These are phyloP conservation scores for Perdita meconis DNA, from an alignment of 2,888 invertebrate genomes.

Conservation along the genomic window DNA sequence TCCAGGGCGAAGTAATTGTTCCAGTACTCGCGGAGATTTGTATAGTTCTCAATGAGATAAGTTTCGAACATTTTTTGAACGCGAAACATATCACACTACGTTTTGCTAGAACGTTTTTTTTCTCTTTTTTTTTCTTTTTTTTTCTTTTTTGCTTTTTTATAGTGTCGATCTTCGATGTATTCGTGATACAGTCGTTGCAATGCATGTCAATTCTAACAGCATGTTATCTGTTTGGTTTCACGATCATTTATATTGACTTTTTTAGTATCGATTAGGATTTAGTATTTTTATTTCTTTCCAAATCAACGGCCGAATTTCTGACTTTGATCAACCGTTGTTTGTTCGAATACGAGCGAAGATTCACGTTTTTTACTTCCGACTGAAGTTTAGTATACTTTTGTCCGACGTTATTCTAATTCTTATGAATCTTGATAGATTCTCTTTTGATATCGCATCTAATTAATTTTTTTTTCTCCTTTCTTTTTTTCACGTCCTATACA, in stretches of 20 bases:
- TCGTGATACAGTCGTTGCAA: conserved; percentile 48
- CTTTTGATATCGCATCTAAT: conserved; percentile 21
- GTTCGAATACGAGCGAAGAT: no score
- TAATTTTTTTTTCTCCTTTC: conserved; percentile 31
- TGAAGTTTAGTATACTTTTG: no score
- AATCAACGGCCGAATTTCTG: no score
- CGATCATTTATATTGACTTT: no score
- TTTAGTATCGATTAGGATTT: background rate
- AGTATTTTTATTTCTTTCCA: background rate
- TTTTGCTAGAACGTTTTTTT: no score
- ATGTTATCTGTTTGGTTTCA: conserved; percentile 56
- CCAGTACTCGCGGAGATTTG: conserved; percentile 24
- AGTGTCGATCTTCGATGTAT: conserved; percentile 40
- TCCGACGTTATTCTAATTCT: no score
- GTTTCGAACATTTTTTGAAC: no score
- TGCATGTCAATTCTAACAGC: conserved; percentile 71
- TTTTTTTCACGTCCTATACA: conserved; percentile 33
- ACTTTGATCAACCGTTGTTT: background rate
- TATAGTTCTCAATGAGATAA: no score
- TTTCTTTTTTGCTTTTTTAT: conserved; percentile 23
- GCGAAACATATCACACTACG: background rate
- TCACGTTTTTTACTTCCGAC: no score
- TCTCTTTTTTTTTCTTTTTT: no score
- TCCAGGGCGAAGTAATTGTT: conserved; percentile 36
- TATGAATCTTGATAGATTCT: no score